phyloP scores from a whole-genome alignment of 1,140 invertebrate genomes.

The Charaxes varanes region DNA sequence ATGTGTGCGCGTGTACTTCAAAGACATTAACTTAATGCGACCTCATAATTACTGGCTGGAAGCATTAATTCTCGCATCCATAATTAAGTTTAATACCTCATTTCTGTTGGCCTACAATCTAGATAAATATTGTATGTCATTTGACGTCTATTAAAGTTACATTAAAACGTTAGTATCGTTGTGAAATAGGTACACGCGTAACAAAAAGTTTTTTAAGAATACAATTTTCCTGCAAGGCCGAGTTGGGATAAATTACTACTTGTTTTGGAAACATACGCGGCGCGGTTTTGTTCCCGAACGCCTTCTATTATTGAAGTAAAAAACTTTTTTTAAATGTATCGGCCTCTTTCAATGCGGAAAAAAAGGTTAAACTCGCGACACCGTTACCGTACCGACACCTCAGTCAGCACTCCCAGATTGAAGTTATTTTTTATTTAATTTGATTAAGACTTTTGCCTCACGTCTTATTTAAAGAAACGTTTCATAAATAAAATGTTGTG shows the following conservation, averaged over 20 bases:
- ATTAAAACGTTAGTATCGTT: conserved; percentile 57
- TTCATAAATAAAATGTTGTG: too few species aligned
- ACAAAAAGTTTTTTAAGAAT: conserved; percentile 28
- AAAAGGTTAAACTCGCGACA: too few species aligned
- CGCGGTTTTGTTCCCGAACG: conserved; percentile 3
- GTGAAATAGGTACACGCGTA: conserved; percentile 28
- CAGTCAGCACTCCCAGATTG: too few species aligned
- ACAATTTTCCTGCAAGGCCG: conserved; percentile 22
- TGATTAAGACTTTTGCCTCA: too few species aligned
- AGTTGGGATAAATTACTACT: conserved; percentile 25
- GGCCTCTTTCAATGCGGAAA: too few species aligned
- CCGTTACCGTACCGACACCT: too few species aligned
- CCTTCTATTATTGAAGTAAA: not conserved
- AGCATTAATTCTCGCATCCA: conserved; percentile 71
- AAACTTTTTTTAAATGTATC: too few species aligned
- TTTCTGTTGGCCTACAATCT: conserved; percentile 67
- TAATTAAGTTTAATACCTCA: conserved; percentile 72
- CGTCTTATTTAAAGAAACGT: too few species aligned
- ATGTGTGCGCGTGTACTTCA: conserved; percentile 49
- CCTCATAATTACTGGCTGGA: conserved; percentile 69
- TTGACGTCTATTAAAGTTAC: conserved; percentile 59
- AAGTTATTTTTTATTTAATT: too few species aligned
- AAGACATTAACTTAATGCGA: conserved; percentile 72
- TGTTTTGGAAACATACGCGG: conserved; percentile 15
- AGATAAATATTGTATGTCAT: conserved; percentile 64